Evolutionary conservation across 2,797 vertebrate species (phyloP).

Genomic region (Trichosurus vulpecula): DNA sequence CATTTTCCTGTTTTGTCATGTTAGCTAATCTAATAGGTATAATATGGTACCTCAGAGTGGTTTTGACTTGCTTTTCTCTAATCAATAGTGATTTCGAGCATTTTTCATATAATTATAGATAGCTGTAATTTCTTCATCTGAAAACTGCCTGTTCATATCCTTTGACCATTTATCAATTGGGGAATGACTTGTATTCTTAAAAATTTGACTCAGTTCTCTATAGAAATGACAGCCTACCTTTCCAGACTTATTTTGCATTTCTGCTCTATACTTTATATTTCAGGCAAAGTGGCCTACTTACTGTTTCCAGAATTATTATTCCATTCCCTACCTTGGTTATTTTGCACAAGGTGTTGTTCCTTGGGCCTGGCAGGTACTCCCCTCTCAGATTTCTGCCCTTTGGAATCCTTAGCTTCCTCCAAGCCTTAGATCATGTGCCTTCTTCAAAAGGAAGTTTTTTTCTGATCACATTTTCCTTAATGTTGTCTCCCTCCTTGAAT

Average conservation of each 20-base stretch:
- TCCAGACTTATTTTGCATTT: background rate
- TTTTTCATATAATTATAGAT: no score
- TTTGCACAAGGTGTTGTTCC: background rate
- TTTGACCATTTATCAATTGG: no score
- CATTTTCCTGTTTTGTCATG: no score
- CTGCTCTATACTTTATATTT: background rate
- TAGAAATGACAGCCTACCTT: background rate
- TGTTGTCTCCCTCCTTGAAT: background rate
- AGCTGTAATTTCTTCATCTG: no score
- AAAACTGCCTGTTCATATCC: no score
- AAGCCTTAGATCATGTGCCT: background rate
- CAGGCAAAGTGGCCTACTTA: background rate
- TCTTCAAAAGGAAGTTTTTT: background rate
- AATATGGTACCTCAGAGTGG: no score
- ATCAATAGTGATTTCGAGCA: no score
- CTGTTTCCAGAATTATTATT: background rate
- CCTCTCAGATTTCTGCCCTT: background rate
- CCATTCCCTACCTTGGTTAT: background rate
- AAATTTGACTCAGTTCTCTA: no score
- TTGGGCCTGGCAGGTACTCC: background rate
- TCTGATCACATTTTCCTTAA: background rate
- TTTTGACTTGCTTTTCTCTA: no score
- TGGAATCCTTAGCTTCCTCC: background rate
- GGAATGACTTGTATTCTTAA: no score
- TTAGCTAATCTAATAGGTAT: no score